Conservation (phyloP, 1,140 invertebrate species). For the Pseudobourletiella spinata region DNA sequence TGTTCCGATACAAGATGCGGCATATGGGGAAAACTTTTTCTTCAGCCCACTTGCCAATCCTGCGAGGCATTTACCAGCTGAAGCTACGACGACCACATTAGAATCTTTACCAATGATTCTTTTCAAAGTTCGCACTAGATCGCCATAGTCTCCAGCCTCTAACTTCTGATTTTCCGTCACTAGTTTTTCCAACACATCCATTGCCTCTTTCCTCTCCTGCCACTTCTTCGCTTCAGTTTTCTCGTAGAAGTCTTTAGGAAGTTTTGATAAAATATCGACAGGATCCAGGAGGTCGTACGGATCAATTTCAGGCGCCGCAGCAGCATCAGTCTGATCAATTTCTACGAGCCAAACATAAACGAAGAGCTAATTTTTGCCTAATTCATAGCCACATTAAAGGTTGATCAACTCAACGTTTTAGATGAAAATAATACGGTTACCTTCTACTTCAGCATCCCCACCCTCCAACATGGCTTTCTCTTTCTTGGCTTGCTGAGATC, state of each 20-base stretch:
- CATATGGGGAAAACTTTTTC: constrained; percentile 77
- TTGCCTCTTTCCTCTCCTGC: constrained; percentile 87
- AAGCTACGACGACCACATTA: constrained; percentile 85
- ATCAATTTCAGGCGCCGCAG: constrained; percentile 65
- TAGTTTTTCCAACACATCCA: constrained; percentile 70
- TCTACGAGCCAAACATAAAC: background rate
- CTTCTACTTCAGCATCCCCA: constrained; percentile 37
- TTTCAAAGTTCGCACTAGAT: constrained; percentile 74
- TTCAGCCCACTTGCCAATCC: constrained; percentile 77
- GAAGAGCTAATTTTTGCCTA: background rate
- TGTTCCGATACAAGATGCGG: constrained; percentile 63
- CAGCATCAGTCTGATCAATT: constrained; percentile 39
- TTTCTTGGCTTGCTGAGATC: constrained; percentile 79
- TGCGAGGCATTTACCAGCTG: constrained; percentile 75
- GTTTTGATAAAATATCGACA: constrained; percentile 81
- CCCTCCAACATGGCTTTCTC: constrained; percentile 51
- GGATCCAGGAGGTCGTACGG: constrained; percentile 83
- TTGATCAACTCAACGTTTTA: too few species aligned
- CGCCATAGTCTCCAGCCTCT: constrained; percentile 85
- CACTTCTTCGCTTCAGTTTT: constrained; percentile 95
- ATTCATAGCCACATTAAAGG: too few species aligned
- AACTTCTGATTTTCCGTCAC: constrained; percentile 70
- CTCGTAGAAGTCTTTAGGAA: constrained; percentile 94
- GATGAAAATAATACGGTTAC: too few species aligned
- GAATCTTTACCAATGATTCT: constrained; percentile 89